Base-by-base conservation (phyloP, 2,113 vertebrate genomes). In the Microcebus griseorufus region DNA sequence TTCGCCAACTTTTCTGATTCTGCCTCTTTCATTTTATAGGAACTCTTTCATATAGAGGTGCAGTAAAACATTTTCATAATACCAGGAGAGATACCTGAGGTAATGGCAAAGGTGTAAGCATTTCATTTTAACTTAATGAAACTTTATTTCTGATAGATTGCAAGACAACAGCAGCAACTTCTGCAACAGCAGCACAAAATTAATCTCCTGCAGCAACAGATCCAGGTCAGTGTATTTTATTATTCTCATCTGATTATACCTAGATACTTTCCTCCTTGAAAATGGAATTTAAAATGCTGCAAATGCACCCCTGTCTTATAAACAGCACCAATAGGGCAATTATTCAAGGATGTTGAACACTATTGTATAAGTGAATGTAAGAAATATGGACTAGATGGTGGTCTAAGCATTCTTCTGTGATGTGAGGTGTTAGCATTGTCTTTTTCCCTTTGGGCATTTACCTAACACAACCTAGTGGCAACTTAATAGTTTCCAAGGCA, bases 101-200 rank as follows among this genome's bases (percentile, higher is more conserved):
- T 96, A 97, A 93, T 97, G 93, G 81, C 97, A 94, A 98, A 97
- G 92, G 65, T 96, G 96, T 98, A 95, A 98, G 88, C 97, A 97
- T 97, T 97, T 93, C 82, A 80, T 98, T 97, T 98, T 95, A 98
- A 98, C 98, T 98, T 98, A 98, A 99, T 98, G 95, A 96, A 98
- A 97, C 98, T 99, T 99, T 98, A 95, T 98, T 98, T 98, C 97
- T 98, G 93, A 97, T 98, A 99, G 99, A 99, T 99, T 97, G 99
- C 99, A 98, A 99, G 99, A 99, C 99, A 99, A 99, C 99, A 99
- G 98, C 99, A 99, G 98, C 99, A 99, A 98, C 99, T 99, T 98
- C 99, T 99, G 98, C 99, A 99, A 98, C 99, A 99, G 99, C 99
- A 99, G 99, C 99, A 99, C 99, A 99, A 99, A 99, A 99, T 99